phyloP scores from a whole-genome alignment of 2,113 vertebrate species.

The Garra rufa region DNA sequence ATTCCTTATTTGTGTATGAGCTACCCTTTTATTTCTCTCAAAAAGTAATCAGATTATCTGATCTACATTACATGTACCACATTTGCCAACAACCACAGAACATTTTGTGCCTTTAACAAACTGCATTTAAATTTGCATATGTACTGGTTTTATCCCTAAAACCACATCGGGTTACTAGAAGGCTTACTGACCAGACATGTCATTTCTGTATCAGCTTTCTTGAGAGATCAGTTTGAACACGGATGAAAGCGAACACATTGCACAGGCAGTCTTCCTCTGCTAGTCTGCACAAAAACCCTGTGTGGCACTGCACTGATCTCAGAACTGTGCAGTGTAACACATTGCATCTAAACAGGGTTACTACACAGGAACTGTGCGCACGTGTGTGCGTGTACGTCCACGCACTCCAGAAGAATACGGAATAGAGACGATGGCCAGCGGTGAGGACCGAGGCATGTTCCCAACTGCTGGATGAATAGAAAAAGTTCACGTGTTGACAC shows the following conservation, averaged over 20 bases:
- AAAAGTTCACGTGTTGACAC: constrained; percentile 9
- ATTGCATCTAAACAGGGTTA: not conserved
- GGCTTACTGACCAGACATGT: not conserved
- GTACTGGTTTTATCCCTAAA: not conserved
- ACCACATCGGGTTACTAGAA: not conserved
- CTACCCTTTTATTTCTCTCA: not conserved
- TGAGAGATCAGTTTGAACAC: not conserved
- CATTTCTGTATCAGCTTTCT: not conserved
- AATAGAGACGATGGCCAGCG: constrained; percentile 8
- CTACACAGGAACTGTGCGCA: constrained; percentile 16
- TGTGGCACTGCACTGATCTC: not conserved
- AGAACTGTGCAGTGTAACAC: not conserved
- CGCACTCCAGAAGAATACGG: not conserved
- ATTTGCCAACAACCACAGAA: not conserved
- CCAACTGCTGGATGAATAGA: constrained; percentile 17
- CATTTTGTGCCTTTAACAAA: not conserved
- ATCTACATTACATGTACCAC: not conserved
- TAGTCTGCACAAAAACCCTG: not conserved
- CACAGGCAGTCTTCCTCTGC: not conserved
- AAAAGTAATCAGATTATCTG: not conserved
- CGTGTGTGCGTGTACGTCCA: not conserved
- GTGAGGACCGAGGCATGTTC: not conserved
- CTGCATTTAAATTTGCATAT: not conserved
- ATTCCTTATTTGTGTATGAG: too few relatives aligned
- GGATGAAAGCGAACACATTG: not conserved